Percentiles rank a stretch among this genome's conserved stretches.
Conservation (phyloP, 2,113 vertebrate genomes). For the Brienomyrus brachyistius region DNA sequence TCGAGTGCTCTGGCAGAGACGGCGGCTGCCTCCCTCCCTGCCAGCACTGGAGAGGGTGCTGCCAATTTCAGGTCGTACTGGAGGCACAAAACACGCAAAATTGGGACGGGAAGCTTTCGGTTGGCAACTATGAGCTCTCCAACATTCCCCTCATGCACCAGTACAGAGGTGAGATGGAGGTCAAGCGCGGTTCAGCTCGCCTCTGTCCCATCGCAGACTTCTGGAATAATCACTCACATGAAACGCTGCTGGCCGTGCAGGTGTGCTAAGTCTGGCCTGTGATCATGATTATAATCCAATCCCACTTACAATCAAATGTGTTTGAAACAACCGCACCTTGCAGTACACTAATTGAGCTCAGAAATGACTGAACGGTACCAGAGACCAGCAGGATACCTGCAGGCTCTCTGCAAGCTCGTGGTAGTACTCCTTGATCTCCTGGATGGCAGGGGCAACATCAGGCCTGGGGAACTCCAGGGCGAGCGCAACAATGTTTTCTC, state of each 20-base stretch:
- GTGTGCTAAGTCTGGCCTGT: slow-evolving; percentile 51
- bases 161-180: background rate
- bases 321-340: slow-evolving; percentile 43
- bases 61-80: slow-evolving; percentile 42
- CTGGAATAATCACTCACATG: slow-evolving; percentile 29
- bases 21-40: slow-evolving; percentile 17
- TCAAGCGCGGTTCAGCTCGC: background rate
- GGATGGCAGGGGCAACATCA: slow-evolving; percentile 48
- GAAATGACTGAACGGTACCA: slow-evolving; percentile 34
- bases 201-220: background rate
- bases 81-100: slow-evolving; percentile 21
- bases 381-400: slow-evolving; percentile 54
- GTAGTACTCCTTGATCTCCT: slow-evolving; percentile 56
- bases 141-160: background rate
- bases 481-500: slow-evolving; percentile 19
- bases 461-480: slow-evolving; percentile 49
- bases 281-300: slow-evolving; percentile 53
- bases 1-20: slow-evolving; percentile 11
- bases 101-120: background rate
- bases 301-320: slow-evolving; percentile 50
- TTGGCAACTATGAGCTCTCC: background rate
- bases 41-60: background rate
- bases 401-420: slow-evolving; percentile 54
- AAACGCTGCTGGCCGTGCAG: slow-evolving; percentile 45
- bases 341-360: slow-evolving; percentile 41